Base-by-base conservation (phyloP, 2,113 vertebrate species). In the Paraplagusia blochii region DNA sequence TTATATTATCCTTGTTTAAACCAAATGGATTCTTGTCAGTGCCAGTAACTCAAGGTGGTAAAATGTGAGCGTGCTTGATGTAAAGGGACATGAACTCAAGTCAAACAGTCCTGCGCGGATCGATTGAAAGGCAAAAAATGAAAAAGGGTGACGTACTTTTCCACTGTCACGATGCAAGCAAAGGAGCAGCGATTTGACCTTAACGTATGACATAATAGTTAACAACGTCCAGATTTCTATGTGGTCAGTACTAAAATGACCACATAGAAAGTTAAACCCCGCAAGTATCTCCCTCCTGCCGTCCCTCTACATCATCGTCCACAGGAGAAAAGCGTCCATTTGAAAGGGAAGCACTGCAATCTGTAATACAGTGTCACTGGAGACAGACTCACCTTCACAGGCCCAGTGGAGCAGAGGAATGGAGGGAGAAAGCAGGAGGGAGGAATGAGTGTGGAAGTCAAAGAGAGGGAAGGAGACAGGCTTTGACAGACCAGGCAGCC, bases 311-410 rank as follows among this genome's bases (percentile, higher is more conserved):
- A 58, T 19, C 38, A 44, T n/a, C 52, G 72, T 80, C 52, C 72
- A 54, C 67, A 40, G 16, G 80, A 76, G 77, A 75, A 50, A 29
- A 29, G 62, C 53, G 39, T 72, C 66, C 59, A 66, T 85, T 83
- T 76, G 54, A 81, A 65, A 22, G 72, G 75, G 77, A 83, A 79
- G 72, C 53, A 68, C 60, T 53, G 80, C 79, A 87, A 85, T 85
- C 77, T 88, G 83, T 87, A 82, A 75, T 68, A 75, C 69, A 46
- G 63, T 33, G 72, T 63, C 87, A 66, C 76, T 46, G 60, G 85
- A 79, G 80, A 85, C 58, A 63, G 69, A 60, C 80, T 88, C 87
- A 88, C 87, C 87, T 88, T 88, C 85, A 84, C 66, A 44, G 66
- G 80, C 66, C 75, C 73, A 81, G 75, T 76, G 69, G 79, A 85